Conservation (phyloP, 2,797 vertebrate species). For the Heliangelus exortis region DNA sequence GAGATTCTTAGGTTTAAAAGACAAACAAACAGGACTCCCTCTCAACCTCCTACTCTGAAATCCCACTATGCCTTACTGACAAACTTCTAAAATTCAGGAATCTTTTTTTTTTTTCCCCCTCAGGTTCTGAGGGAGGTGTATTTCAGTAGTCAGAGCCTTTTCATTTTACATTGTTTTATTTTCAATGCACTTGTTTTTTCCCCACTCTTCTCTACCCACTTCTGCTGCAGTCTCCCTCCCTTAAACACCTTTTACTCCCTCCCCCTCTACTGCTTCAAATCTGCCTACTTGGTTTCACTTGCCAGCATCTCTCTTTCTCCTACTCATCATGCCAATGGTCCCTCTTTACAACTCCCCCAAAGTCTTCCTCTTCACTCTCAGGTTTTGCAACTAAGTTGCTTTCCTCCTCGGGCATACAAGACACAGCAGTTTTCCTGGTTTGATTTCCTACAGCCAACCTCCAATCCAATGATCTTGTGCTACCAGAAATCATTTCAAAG, state of each 20-base stretch:
- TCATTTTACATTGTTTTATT: background rate
- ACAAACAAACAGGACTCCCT: background rate
- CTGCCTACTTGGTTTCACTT: constrained; percentile 50
- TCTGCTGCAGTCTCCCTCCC: background rate
- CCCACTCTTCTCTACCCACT: background rate
- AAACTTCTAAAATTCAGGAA: background rate
- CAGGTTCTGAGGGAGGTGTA: background rate
- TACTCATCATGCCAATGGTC: constrained; percentile 2
- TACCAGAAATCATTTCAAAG: background rate
- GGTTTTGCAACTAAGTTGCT: background rate
- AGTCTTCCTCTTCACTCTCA: background rate
- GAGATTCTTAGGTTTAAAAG: background rate
- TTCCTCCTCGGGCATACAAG: background rate
- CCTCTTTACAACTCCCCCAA: background rate
- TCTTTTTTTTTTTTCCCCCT: fast-evolving
- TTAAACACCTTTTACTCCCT: constrained; percentile 21
- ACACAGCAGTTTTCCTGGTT: background rate
- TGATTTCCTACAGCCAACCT: background rate
- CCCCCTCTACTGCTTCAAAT: constrained; percentile 23
- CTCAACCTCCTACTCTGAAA: background rate
- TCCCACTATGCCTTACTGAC: background rate
- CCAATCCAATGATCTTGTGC: background rate
- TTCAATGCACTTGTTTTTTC: constrained; percentile 3
- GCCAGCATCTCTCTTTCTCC: constrained; percentile 27
- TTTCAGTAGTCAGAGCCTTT: background rate